Base-by-base conservation (phyloP, 1,140 invertebrate genomes). In the Pseudoatta argentina region DNA sequence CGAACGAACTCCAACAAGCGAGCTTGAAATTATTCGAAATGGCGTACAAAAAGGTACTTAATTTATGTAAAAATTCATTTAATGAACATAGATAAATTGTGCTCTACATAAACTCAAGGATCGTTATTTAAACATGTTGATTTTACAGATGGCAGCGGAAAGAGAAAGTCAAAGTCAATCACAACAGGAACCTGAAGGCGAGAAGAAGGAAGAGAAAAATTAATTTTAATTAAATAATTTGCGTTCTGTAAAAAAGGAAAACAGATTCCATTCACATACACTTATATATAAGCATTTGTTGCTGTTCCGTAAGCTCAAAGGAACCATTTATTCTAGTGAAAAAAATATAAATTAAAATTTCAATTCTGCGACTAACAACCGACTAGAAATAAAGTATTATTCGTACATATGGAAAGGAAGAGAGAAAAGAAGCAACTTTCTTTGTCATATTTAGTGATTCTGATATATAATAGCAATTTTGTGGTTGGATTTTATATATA, bases 21-120 rank as follows among this genome's bases (percentile, higher is more conserved):
- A 99, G 99, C 76, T 95, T 99, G 27, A 99, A 99, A 96, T 96
- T 99, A 6, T 99, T 99, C 95, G 99, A 99, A 96, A 98, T 99
- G 97, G 99, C 99, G 5, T 99, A 99, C 96, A 99, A 99, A 96
- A 99, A 99, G 97, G 99, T 99, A 95, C 14, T 53, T 77, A 55
- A 53, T 24, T 14, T 69, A 51, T 82, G 44, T 59, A 61, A 88
- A 67, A 72, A 44, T 67, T 81, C 67, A 44, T 67, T 81, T 63
- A 73, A 57, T 53, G 76, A 81, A n/a, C 39, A 69, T 75, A 61
- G 21, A 71, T 85, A 57, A 16, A 57, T 10, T n/a, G 53, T 64
- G 72, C 34, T 53, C 1, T 57, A 24, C 16, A 14, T 39, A 73
- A 24, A 5, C 8, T 82, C 3, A 39, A 61, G 21, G 18, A 79